Evolutionary conservation across 2,113 vertebrate species (phyloP).

Genomic region (Romanogobio albipinnatus): DNA sequence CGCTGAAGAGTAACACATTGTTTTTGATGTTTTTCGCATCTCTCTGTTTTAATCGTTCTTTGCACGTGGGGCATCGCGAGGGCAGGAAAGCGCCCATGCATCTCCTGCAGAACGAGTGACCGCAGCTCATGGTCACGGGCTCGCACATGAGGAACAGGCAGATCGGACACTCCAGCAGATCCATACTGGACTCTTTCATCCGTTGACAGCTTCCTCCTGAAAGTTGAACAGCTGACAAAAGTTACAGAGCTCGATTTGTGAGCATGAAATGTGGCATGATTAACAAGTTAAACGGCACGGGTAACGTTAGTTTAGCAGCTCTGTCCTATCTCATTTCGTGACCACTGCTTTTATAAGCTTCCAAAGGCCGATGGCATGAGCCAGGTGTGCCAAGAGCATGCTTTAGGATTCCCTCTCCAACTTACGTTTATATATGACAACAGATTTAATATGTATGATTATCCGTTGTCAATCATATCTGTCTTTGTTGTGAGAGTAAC

Average conservation of each 20-base stretch:
- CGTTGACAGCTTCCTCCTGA: neutral
- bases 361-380: neutral
- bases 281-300: conserved; percentile 23
- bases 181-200: conserved; percentile 67
- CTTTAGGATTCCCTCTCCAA: neutral
- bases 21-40: conserved; percentile 68
- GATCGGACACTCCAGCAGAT: conserved; percentile 80
- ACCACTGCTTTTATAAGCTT: neutral
- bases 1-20: conserved; percentile 78
- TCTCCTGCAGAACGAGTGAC: conserved; percentile 83
- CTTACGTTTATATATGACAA: neutral
- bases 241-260: neutral
- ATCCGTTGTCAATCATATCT: conserved; percentile 46
- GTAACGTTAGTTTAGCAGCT: conserved; percentile 13
- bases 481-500: conserved; percentile 53
- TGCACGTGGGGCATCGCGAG: conserved; percentile 78
- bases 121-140: conserved; percentile 83
- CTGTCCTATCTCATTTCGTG: neutral
- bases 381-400: neutral
- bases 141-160: conserved; percentile 81
- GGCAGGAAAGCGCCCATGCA: conserved; percentile 73
- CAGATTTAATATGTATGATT: conserved; percentile 2
- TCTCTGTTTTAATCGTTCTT: conserved; percentile 68
- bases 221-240: conserved; percentile 11
- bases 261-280: neutral